Percentiles rank a stretch among this genome's conserved stretches.
Evolutionary conservation across 2,113 vertebrate species (phyloP).

Genomic region (Plecotus auritus): DNA sequence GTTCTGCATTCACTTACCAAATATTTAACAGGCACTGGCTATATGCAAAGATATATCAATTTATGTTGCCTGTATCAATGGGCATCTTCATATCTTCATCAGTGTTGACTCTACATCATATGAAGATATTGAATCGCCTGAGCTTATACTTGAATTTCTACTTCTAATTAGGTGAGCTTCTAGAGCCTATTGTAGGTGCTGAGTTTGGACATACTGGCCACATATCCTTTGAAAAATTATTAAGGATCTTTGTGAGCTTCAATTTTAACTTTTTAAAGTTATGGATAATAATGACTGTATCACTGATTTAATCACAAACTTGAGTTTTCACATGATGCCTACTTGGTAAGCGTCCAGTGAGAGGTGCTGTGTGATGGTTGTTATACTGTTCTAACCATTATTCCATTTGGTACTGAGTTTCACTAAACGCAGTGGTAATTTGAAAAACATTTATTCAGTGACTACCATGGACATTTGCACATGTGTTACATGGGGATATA

Average conservation of each 20-base stretch:
- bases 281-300: not conserved
- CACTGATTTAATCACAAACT: not conserved
- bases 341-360: not conserved
- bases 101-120: not conserved
- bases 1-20: not conserved
- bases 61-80: not conserved
- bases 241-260: not conserved
- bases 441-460: not conserved
- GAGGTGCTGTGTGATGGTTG: not conserved
- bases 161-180: not conserved
- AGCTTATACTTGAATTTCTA: not conserved
- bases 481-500: not conserved
- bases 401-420: not conserved
- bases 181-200: not conserved
- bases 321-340: not conserved
- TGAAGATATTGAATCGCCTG: not conserved
- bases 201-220: not conserved
- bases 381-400: not conserved
- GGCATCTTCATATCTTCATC: not conserved
- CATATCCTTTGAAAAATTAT: not conserved
- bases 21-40: not conserved
- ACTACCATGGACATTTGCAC: not conserved
- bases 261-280: not conserved
- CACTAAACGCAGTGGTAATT: not conserved
- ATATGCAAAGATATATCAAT: not conserved